Evolutionary conservation across 2,888 invertebrate species (phyloP), one percentile per base, ranked within the genome.

Genomic region (Schizotus pectinicornis): DNA sequence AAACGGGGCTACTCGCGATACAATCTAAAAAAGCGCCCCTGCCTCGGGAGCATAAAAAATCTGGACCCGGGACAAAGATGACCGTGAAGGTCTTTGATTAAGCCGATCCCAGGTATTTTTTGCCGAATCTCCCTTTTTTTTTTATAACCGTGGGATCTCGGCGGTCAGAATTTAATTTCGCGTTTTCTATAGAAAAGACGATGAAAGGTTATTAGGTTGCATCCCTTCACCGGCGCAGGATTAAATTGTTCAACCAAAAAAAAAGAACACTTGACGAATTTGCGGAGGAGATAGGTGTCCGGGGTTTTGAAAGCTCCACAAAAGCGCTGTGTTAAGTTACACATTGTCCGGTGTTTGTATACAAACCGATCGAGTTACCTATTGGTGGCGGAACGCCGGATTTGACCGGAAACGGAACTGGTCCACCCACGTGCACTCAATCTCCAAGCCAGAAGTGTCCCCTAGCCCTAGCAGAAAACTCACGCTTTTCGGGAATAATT

Each of bases 131-230:
- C 38, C 47, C 39, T 45, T 61, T 69, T 35, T 45, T 61, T 69
- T 71, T 71, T 71, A 70, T 70, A 68, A 67, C 67, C 73, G 73
- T 72, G 73, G 59, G 65, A 74, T 69, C 70, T 66, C 68, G 67
- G 59, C 62, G 60, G 67, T 61, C 60, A 61, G 71, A 72, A 71
- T 73, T 72, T 66, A 68, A 69, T 72, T 71, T 71, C 70, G 69
- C 71, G 64, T 71, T 67, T 64, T 62, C 51, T 59, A 22, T 36
- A 48, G 30, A 46, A 51, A 43, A 48, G n/a, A 5, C 22, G 22
- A 22, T 33, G 49, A 52, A 52, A 49, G 34, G 30, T 52, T 54
- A 54, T 54, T 54, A 48, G 48, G 55, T 56, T 42, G 39, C 56
- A 43, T 39, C 55, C 35, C 41, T 42, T 41, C n/a, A n/a, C 11